A percentile compares a stretch with the other conserved stretches of the same genome.
These are phyloP conservation scores for Myodes glareolus DNA, from an alignment of 2,113 vertebrate species.

Conservation along the genomic window DNA sequence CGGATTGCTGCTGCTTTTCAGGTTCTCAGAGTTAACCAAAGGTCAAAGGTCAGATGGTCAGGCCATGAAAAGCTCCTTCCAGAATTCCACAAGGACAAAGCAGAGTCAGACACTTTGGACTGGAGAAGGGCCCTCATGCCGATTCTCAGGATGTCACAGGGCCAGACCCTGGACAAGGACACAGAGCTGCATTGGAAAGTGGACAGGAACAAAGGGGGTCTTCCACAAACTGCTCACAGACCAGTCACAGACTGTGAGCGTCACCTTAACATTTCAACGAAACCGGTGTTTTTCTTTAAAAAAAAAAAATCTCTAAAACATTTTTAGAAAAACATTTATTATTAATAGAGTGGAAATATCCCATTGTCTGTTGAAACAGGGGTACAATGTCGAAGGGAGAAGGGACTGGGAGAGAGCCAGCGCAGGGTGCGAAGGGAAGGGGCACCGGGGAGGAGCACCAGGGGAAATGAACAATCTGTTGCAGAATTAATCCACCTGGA, in stretches of 20 bases:
- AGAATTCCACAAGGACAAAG: neutral
- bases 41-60: neutral
- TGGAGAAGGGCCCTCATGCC: accelerated
- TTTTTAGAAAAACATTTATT: neutral
- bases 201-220: neutral
- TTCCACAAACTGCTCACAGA: neutral
- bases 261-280: neutral
- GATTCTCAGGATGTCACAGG: neutral
- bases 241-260: neutral
- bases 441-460: neutral
- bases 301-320: neutral
- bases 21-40: neutral
- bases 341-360: neutral
- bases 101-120: too few species aligned
- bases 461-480: neutral
- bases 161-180: neutral
- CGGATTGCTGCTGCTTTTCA: neutral
- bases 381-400: neutral
- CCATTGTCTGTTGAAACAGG: neutral
- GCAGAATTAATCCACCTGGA: neutral
- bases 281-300: neutral
- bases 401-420: neutral
- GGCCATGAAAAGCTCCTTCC: neutral
- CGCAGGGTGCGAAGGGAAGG: neutral
- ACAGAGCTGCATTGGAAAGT: too few species aligned